Percentiles rank a stretch among this genome's conserved stretches.
phyloP scores from a whole-genome alignment of 2,113 vertebrate species.

The Fregetta grallaria region DNA sequence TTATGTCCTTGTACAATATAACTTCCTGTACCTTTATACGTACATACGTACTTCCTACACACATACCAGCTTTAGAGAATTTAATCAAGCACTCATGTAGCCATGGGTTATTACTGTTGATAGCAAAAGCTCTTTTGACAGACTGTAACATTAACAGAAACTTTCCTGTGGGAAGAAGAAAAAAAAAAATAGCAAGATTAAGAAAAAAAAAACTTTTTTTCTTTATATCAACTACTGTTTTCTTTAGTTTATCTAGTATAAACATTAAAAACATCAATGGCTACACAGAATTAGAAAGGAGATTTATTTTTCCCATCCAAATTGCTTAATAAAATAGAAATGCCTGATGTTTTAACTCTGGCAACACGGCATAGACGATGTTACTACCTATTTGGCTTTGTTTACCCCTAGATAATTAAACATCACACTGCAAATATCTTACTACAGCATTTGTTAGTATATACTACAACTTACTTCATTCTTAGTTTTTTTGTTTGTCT shows the following conservation, averaged over 20 bases:
- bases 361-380: neutral
- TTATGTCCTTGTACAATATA: neutral
- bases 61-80: slow-evolving; percentile 81
- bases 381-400: neutral
- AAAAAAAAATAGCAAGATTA: neutral
- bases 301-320: neutral
- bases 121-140: slow-evolving; percentile 81
- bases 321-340: neutral
- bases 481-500: neutral
- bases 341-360: neutral
- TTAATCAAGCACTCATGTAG: slow-evolving; percentile 83
- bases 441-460: neutral
- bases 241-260: neutral
- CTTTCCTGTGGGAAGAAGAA: slow-evolving; percentile 69
- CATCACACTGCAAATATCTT: neutral
- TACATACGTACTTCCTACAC: neutral
- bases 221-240: neutral
- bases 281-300: neutral
- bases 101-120: slow-evolving; percentile 78
- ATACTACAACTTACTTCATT: neutral
- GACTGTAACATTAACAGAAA: slow-evolving; percentile 83
- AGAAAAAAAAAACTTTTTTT: neutral
- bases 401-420: neutral
- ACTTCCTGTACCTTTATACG: neutral
- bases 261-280: neutral